These are phyloP conservation scores for Malthinus seriepunctatus DNA, from an alignment of 2,888 invertebrate species.

Conservation along the genomic window DNA sequence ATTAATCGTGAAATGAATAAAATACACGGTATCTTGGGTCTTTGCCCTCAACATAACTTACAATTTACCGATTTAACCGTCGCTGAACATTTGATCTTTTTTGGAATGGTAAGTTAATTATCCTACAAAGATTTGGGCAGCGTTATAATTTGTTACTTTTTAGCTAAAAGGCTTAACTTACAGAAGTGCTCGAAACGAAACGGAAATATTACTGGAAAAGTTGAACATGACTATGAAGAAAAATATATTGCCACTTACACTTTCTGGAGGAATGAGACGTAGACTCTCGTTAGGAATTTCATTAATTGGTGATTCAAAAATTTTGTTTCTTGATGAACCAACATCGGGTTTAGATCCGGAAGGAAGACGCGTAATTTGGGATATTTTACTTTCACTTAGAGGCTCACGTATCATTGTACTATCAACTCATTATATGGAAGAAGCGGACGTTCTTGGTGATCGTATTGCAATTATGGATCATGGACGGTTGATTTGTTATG, in stretches of 20 bases:
- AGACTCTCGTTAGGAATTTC: conserved; percentile 84
- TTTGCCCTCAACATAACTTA: too few species aligned
- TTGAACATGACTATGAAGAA: conserved; percentile 65
- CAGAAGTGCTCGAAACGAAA: too few species aligned
- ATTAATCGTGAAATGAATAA: too few species aligned
- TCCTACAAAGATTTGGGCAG: not conserved
- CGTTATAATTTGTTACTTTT: conserved; percentile 31
- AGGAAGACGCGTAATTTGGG: conserved; percentile 86
- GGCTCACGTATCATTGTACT: conserved; percentile 78
- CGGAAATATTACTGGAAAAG: conserved; percentile 61
- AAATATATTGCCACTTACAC: conserved; percentile 60
- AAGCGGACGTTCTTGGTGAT: conserved; percentile 90
- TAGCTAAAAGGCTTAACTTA: conserved; percentile 64
- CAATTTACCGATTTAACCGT: too few species aligned
- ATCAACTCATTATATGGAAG: conserved; percentile 95
- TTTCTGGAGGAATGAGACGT: conserved; percentile 95
- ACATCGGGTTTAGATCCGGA: conserved; percentile 92
- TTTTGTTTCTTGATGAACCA: too few species aligned
- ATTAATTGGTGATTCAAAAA: too few species aligned
- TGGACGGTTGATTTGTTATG: conserved; percentile 75
- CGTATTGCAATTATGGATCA: conserved; percentile 84
- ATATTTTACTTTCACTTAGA: conserved; percentile 66
- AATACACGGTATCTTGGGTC: too few species aligned
- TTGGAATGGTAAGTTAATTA: conserved; percentile 70
- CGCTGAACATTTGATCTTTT: conserved; percentile 82